These are phyloP conservation scores for Elephas maximus DNA, from an alignment of 2,113 vertebrate genomes.

Conservation along the genomic window DNA sequence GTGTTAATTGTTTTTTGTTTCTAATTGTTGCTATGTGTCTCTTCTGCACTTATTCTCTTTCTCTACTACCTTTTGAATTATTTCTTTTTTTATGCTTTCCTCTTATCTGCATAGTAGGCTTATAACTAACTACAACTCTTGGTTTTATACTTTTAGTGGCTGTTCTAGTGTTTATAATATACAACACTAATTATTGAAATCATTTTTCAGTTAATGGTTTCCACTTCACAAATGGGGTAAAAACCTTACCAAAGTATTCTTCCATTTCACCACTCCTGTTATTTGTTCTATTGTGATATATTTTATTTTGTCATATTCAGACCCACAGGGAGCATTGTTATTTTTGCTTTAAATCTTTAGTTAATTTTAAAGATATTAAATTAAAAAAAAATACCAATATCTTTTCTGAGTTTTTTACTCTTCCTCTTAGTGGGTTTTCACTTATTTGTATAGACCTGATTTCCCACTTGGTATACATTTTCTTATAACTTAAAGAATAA, in stretches of 20 bases:
- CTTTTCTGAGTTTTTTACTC: neutral
- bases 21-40: neutral
- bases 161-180: neutral
- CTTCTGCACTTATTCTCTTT: neutral
- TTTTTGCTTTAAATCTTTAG: neutral
- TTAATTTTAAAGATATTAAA: neutral
- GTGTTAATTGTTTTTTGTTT: neutral
- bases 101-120: neutral
- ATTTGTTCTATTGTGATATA: neutral
- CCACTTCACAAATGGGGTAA: neutral
- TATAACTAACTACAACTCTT: neutral
- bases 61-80: neutral
- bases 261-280: neutral
- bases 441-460: neutral
- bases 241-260: neutral
- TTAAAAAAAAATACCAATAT: neutral
- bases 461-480: neutral
- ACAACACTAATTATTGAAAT: neutral
- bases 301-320: neutral
- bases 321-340: neutral
- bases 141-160: neutral
- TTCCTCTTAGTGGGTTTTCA: neutral
- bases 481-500: neutral
- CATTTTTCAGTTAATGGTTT: neutral
- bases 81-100: neutral